Percentiles rank a stretch among this genome's conserved stretches.
phyloP scores from a whole-genome alignment of 1,140 invertebrate genomes.

The Zaprionus kolodkinae region DNA sequence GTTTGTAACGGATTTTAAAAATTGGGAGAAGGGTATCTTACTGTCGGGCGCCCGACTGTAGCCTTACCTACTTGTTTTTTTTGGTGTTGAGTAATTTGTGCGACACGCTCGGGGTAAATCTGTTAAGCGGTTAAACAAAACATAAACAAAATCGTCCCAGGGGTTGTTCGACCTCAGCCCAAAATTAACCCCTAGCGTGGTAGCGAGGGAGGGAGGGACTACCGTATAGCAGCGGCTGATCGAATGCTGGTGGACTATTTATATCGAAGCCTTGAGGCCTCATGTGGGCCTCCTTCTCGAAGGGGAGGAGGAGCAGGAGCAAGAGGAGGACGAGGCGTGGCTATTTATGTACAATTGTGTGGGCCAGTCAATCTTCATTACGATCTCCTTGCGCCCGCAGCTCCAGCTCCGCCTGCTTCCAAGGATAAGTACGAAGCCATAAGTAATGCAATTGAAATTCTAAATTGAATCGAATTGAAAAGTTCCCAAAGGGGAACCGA shows the following conservation, averaged over 20 bases:
- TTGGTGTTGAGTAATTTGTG: constrained; percentile 79
- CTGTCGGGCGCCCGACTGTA: too few relatives aligned
- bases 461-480: constrained; percentile 10
- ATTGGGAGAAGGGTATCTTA: too few relatives aligned
- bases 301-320: too few relatives aligned
- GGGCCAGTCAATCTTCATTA: constrained; percentile 72
- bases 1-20: too few relatives aligned
- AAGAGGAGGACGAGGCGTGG: constrained; percentile 16
- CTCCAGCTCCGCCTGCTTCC: constrained; percentile 37
- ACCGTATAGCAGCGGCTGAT: constrained; percentile 44
- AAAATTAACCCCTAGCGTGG: constrained; percentile 38
- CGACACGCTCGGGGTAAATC: constrained; percentile 59
- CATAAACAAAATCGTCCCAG: constrained; percentile 58
- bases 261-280: constrained; percentile 44
- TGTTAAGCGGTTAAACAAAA: constrained; percentile 77
- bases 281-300: constrained; percentile 58
- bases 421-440: constrained; percentile 47
- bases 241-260: constrained; percentile 71
- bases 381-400: constrained; percentile 62
- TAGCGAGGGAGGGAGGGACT: background rate
- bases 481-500: constrained; percentile 43
- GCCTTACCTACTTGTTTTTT: too few relatives aligned
- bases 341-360: constrained; percentile 57
- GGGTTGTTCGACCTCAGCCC: constrained; percentile 21
- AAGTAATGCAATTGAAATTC: constrained; percentile 26